These are phyloP conservation scores for Gnatocerus cornutus DNA, from an alignment of 2,888 invertebrate genomes.

Conservation along the genomic window DNA sequence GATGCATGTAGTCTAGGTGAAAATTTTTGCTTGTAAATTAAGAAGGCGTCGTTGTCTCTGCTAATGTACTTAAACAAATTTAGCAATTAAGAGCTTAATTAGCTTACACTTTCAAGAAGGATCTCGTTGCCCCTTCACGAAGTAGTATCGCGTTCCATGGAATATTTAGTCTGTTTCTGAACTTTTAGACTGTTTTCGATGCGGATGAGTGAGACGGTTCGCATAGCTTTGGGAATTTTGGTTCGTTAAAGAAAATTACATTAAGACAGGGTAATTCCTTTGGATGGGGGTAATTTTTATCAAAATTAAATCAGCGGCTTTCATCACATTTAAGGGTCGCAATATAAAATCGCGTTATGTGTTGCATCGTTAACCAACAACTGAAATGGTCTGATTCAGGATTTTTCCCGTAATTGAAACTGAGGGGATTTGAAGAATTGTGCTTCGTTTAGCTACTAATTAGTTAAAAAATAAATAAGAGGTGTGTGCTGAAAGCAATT, in stretches of 20 bases:
- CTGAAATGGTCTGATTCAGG: constrained; percentile 38
- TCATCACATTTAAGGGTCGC: constrained; percentile 29
- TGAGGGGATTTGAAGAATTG: constrained; percentile 33
- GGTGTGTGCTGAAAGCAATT: constrained; percentile 40
- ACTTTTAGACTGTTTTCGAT: constrained; percentile 58
- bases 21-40: constrained; percentile 48
- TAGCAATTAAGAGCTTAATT: constrained; percentile 55
- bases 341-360: constrained; percentile 43
- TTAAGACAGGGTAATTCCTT: constrained; percentile 46
- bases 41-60: constrained; percentile 45
- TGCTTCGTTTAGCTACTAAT: constrained; percentile 37
- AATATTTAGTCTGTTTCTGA: constrained; percentile 59
- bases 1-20: neutral
- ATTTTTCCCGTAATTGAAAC: constrained; percentile 40
- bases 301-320: constrained; percentile 43
- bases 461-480: constrained; percentile 42
- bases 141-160: constrained; percentile 60
- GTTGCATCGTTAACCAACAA: constrained; percentile 42
- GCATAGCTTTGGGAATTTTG: constrained; percentile 59
- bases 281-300: constrained; percentile 43
- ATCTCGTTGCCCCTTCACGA: constrained; percentile 39
- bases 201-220: constrained; percentile 60
- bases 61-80: constrained; percentile 55
- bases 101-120: constrained; percentile 50
- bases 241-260: constrained; percentile 51